Percentiles rank a stretch among this genome's conserved stretches.
Evolutionary conservation across 2,797 vertebrate genomes (phyloP).

Genomic region (Hyperoplus immaculatus): DNA sequence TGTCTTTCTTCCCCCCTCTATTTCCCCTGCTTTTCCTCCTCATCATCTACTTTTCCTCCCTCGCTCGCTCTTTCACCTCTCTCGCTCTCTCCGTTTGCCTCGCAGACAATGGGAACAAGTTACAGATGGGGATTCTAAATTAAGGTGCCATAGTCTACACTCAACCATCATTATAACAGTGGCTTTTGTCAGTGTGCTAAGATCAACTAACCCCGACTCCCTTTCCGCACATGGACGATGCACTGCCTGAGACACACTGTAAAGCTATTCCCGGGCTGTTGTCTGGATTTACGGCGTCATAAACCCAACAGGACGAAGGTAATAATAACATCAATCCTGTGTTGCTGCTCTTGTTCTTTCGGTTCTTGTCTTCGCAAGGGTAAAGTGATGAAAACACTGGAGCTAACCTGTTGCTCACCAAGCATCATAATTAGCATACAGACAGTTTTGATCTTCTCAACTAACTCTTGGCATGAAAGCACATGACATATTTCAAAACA

Average conservation of each 20-base stretch:
- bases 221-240: slow-evolving; percentile 7
- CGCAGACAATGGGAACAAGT: slow-evolving; percentile 54
- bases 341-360: not conserved
- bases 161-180: slow-evolving; percentile 38
- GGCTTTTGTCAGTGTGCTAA: slow-evolving; percentile 42
- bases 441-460: not conserved
- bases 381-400: not conserved
- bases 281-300: slow-evolving; percentile 29
- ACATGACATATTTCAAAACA: not conserved
- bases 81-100: slow-evolving; percentile 31
- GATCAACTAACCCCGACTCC: slow-evolving; percentile 31
- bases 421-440: no score
- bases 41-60: slow-evolving; percentile 15
- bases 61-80: slow-evolving; percentile 36
- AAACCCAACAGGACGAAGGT: slow-evolving; percentile 41
- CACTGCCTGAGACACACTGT: not conserved
- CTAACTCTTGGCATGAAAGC: not conserved
- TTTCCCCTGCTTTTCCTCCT: slow-evolving; percentile 11
- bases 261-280: slow-evolving; percentile 39
- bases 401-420: no score
- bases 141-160: slow-evolving; percentile 49
- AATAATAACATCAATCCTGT: slow-evolving; percentile 2
- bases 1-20: not conserved
- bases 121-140: slow-evolving; percentile 71
- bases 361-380: not conserved